Evolutionary conservation across 1,140 invertebrate genomes (phyloP).

Genomic region (Drosophila bocqueti): DNA sequence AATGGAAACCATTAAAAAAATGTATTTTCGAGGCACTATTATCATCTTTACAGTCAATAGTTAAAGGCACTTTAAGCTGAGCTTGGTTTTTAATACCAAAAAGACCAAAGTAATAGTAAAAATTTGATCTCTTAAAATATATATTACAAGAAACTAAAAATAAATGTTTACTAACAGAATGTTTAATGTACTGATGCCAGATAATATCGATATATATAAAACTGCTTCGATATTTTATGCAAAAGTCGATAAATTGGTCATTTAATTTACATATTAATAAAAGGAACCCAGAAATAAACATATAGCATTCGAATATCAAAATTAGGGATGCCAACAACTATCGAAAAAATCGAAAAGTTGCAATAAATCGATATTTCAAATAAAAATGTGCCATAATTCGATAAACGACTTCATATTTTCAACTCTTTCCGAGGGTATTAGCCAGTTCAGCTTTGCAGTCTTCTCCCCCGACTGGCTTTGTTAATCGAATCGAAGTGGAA

Average conservation of each 20-base stretch:
- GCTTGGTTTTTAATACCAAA: background rate
- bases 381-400: background rate
- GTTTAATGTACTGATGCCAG: no score
- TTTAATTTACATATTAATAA: no score
- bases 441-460: background rate
- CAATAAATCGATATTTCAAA: background rate
- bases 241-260: no score
- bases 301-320: background rate
- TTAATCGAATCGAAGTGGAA: conserved; percentile 68
- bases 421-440: conserved; percentile 11
- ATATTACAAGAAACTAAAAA: background rate
- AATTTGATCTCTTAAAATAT: background rate
- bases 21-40: background rate
- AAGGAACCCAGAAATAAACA: no score
- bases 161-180: background rate
- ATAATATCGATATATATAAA: no score
- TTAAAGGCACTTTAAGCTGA: background rate
- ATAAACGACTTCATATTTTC: background rate
- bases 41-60: conserved; percentile 1
- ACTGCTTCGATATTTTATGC: no score
- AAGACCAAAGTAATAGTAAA: conserved; percentile 8
- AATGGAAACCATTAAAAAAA: background rate
- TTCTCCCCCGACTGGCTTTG: conserved; percentile 5
- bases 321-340: background rate
- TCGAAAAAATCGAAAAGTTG: background rate